These are phyloP conservation scores for Drosophila anomalata DNA, from an alignment of 2,888 invertebrate species.

Conservation along the genomic window DNA sequence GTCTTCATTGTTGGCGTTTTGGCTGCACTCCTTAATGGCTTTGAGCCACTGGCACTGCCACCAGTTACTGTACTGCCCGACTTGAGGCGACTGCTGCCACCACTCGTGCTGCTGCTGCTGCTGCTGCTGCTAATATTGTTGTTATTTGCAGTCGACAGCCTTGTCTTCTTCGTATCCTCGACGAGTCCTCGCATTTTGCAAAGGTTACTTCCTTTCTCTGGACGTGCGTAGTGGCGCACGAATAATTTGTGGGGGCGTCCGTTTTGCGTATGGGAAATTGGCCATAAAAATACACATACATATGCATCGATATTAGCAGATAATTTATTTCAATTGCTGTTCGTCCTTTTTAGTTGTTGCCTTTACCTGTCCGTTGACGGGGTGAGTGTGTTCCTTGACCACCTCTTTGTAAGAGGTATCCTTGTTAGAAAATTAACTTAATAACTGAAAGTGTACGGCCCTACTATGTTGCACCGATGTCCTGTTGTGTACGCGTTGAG, in stretches of 20 bases:
- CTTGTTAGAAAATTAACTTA: slow-evolving; percentile 18
- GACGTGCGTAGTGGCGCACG: slow-evolving; percentile 7
- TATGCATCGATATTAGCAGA: slow-evolving; percentile 54
- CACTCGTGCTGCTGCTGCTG: slow-evolving; percentile 38
- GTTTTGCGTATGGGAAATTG: slow-evolving; percentile 9
- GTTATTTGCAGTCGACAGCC: slow-evolving; percentile 69
- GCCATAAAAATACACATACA: slow-evolving; percentile 64
- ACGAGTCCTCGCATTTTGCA: slow-evolving; percentile 82
- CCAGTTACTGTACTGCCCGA: slow-evolving; percentile 37
- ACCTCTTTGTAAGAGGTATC: slow-evolving; percentile 19
- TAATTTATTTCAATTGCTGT: slow-evolving; percentile 7
- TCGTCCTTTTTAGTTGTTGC: too few relatives aligned
- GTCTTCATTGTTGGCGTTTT: slow-evolving; percentile 51
- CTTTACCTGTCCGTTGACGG: slow-evolving; percentile 14
- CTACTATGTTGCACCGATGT: slow-evolving; percentile 31
- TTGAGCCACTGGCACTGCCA: slow-evolving; percentile 61
- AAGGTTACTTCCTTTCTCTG: slow-evolving; percentile 10
- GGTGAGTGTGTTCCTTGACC: not conserved
- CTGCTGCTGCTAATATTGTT: slow-evolving; percentile 59
- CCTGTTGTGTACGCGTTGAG: slow-evolving; percentile 66
- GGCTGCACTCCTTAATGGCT: slow-evolving; percentile 44
- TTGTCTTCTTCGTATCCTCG: slow-evolving; percentile 81
- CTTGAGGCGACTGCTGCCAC: slow-evolving; percentile 41
- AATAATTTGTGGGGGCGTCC: slow-evolving; percentile 12
- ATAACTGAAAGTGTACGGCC: slow-evolving; percentile 12